Conservation (phyloP, 1,140 invertebrate species). For the Drosophila parabipectinata region DNA sequence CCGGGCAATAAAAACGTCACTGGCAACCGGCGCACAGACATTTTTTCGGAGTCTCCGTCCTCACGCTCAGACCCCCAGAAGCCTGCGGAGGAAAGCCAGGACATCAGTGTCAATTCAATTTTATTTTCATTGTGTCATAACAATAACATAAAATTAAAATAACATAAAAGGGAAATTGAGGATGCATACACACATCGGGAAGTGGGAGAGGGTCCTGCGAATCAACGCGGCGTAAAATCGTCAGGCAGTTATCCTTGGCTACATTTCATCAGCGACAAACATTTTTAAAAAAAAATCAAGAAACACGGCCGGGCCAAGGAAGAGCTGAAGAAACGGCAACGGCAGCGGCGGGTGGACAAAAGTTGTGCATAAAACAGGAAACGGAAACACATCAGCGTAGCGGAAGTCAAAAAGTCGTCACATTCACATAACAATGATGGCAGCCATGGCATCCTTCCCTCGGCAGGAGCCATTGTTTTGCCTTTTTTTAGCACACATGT, state of each 20-base stretch:
- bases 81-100: conserved; percentile 27
- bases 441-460: conserved; percentile 44
- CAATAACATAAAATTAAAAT: conserved; percentile 84
- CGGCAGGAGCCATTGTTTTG: conserved; percentile 48
- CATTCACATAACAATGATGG: conserved; percentile 83
- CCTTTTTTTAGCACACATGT: conserved; percentile 44
- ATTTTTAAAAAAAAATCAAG: conserved; percentile 44
- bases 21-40: conserved; percentile 61
- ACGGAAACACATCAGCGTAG: conserved; percentile 83
- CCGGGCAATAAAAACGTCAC: conserved; percentile 83
- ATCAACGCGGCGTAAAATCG: conserved; percentile 83
- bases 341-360: conserved; percentile 38
- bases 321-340: too few species aligned
- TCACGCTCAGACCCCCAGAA: conserved; percentile 20
- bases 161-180: conserved; percentile 84
- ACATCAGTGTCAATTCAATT: conserved; percentile 84
- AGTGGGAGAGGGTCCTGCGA: conserved; percentile 37
- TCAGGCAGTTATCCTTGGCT: conserved; percentile 66
- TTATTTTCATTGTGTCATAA: conserved; percentile 84
- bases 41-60: conserved; percentile 17
- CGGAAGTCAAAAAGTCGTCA: conserved; percentile 84
- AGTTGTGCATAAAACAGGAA: conserved; percentile 80
- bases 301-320: conserved; percentile 5
- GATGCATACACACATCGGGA: conserved; percentile 52
- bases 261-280: conserved; percentile 65